Percentiles rank a stretch among this genome's conserved stretches.
Evolutionary conservation across 2,797 vertebrate genomes (phyloP).

Genomic region (Sternarchorhynchus goeldii): DNA sequence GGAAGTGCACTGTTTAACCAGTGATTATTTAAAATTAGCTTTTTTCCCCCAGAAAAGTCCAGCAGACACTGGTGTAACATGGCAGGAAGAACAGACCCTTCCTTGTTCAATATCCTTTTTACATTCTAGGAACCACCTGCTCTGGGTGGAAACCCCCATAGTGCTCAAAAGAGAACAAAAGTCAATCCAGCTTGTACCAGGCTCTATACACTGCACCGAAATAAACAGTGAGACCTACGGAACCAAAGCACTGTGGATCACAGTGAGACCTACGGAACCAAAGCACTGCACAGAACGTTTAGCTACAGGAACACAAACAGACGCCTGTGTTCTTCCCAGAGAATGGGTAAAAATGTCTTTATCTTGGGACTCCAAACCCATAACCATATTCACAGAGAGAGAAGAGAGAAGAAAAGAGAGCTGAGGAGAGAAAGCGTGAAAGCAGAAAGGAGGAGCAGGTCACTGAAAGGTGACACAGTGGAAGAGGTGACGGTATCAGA

Average conservation of each 20-base stretch:
- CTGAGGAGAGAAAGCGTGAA: not conserved
- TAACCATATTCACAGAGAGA: not conserved
- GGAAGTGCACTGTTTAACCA: no score
- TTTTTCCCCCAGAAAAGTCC: not conserved
- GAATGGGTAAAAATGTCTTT: not conserved
- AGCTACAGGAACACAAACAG: not conserved
- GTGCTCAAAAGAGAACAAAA: not conserved
- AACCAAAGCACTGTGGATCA: no score
- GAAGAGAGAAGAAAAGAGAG: not conserved
- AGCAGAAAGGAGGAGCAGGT: not conserved
- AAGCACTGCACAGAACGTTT: not conserved
- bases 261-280: not conserved
- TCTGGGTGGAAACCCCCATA: not conserved
- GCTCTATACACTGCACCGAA: no score
- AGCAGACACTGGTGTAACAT: not conserved
- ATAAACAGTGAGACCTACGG: not conserved
- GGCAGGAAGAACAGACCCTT: not conserved
- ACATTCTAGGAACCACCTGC: not conserved
- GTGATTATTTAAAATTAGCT: no score
- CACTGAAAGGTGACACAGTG: constrained; percentile 46
- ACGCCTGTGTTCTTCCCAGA: not conserved
- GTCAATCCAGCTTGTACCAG: no score
- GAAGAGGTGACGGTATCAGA: constrained; percentile 13
- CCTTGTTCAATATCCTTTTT: not conserved
- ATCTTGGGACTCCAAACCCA: not conserved